phyloP scores from a whole-genome alignment of 2,888 invertebrate genomes.

The Chaitophorus viminalis region DNA sequence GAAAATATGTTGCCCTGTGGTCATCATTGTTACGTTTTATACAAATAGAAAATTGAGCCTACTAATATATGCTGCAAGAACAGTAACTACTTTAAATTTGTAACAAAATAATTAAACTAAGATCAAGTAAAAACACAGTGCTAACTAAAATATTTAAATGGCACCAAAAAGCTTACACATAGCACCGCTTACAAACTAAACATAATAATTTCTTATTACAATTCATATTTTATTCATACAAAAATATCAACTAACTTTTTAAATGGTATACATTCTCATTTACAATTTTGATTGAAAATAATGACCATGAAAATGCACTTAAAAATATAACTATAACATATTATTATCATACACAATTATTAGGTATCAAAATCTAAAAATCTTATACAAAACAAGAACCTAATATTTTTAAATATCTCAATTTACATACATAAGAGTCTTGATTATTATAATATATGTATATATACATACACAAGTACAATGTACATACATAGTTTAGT shows the following conservation, averaged over 20 bases:
- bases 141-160: slow-evolving; percentile 60
- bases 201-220: slow-evolving; percentile 46
- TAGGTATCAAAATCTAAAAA: slow-evolving; percentile 61
- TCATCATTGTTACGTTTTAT: slow-evolving; percentile 32
- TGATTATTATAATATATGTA: slow-evolving; percentile 43
- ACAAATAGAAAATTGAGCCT: slow-evolving; percentile 59
- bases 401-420: slow-evolving; percentile 44
- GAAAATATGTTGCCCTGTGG: slow-evolving; percentile 53
- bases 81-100: slow-evolving; percentile 38
- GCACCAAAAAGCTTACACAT: slow-evolving; percentile 61
- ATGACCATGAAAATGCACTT: slow-evolving; percentile 56
- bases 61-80: slow-evolving; percentile 11
- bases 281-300: slow-evolving; percentile 59
- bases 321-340: slow-evolving; percentile 46
- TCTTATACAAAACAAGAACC: slow-evolving; percentile 55
- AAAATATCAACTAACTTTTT: slow-evolving; percentile 53
- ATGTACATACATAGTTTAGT: slow-evolving; percentile 34
- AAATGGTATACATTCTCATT: slow-evolving; percentile 41
- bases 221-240: slow-evolving; percentile 47
- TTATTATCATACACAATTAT: slow-evolving; percentile 59
- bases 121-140: slow-evolving; percentile 57
- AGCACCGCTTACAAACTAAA: slow-evolving; percentile 58
- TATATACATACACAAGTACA: slow-evolving; percentile 30
- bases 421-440: slow-evolving; percentile 47
- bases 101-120: slow-evolving; percentile 61